Conservation (phyloP, 2,888 invertebrate genomes). For the Polydrusus tereticollis region DNA sequence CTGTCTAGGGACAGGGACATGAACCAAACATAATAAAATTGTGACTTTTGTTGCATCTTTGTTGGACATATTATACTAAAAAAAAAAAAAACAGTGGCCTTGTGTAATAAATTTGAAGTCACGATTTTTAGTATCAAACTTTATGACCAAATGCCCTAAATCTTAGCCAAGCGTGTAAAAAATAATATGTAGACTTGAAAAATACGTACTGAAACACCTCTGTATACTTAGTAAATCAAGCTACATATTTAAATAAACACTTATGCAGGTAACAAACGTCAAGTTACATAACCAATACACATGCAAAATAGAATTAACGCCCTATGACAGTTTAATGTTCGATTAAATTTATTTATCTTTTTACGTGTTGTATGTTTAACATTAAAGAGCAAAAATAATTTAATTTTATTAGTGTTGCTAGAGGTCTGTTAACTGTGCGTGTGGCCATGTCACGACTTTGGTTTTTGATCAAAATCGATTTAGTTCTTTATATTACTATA, state of each 20-base stretch:
- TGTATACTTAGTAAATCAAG: neutral
- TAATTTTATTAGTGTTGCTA: neutral
- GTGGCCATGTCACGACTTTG: slow-evolving; percentile 1
- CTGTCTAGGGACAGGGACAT: no score
- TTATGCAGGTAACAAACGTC: slow-evolving; percentile 6
- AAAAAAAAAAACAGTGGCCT: neutral
- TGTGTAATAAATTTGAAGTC: no score
- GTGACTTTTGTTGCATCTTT: no score
- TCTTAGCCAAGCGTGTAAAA: no score
- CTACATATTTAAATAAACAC: slow-evolving; percentile 5
- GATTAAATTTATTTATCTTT: slow-evolving; percentile 31
- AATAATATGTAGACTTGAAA: no score
- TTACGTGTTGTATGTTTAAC: slow-evolving; percentile 27
- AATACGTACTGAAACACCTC: neutral
- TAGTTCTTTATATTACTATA: neutral
- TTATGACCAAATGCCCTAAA: no score
- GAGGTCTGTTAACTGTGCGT: neutral
- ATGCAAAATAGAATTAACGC: slow-evolving; percentile 33
- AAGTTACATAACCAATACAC: slow-evolving; percentile 35
- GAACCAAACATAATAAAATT: no score
- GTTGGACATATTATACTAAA: neutral
- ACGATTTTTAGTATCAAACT: no score
- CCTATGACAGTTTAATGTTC: slow-evolving; percentile 30
- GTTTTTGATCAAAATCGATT: neutral
- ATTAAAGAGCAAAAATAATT: no score